Evolutionary conservation across 1,140 invertebrate species (phyloP).

Genomic region (Sarcophaga bullata): DNA sequence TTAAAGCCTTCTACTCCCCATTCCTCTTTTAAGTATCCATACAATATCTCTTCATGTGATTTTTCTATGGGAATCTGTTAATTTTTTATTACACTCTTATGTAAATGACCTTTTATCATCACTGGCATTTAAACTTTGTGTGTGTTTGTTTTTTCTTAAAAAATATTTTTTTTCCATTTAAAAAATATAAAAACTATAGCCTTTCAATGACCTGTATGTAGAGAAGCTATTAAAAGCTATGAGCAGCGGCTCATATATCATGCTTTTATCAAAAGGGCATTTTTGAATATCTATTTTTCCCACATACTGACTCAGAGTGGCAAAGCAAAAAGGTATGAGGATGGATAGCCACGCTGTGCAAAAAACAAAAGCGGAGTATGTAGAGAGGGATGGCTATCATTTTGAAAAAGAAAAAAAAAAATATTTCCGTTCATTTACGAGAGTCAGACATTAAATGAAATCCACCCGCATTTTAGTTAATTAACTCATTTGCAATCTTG

Average conservation of each 20-base stretch:
- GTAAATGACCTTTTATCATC: conserved; percentile 14
- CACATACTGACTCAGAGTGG: neutral
- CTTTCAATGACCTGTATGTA: no score
- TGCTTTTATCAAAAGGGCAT: neutral
- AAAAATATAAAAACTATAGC: no score
- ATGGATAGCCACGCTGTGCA: neutral
- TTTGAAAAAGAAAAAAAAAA: neutral
- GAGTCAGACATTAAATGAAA: conserved; percentile 46
- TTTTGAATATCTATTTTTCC: neutral
- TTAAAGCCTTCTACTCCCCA: no score
- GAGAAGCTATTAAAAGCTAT: no score
- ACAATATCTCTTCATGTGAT: no score
- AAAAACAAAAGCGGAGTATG: neutral
- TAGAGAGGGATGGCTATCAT: neutral
- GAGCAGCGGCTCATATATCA: neutral
- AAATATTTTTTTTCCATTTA: no score
- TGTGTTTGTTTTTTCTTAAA: neutral
- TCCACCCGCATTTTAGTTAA: conserved; percentile 66
- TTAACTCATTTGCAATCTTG: conserved; percentile 62
- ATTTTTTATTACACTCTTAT: conserved; percentile 9
- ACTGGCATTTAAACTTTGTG: neutral
- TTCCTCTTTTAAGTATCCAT: no score
- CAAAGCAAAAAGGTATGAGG: no score
- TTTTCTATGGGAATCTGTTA: no score
- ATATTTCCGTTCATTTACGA: neutral